These are phyloP conservation scores for Drosophila paracracens DNA, from an alignment of 2,888 invertebrate species.

Conservation along the genomic window DNA sequence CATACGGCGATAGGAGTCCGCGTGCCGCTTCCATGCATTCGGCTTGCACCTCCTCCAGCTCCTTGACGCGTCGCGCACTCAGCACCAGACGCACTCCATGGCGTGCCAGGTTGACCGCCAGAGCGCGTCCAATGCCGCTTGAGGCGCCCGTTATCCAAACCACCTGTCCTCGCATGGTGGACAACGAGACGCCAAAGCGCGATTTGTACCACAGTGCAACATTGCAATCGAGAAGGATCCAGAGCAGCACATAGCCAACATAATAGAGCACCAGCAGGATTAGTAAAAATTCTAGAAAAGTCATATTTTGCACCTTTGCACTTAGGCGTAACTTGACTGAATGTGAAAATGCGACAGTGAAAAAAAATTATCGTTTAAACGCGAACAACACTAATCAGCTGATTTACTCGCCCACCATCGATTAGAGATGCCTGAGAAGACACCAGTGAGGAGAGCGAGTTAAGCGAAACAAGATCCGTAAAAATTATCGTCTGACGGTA, in stretches of 20 bases:
- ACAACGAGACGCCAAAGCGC: slow-evolving; percentile 87
- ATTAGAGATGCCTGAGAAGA: neutral
- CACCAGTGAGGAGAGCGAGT: neutral
- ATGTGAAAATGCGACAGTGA: neutral
- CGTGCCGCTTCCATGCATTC: slow-evolving; percentile 86
- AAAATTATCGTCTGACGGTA: neutral
- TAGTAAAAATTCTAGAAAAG: slow-evolving; percentile 81
- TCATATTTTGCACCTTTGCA: slow-evolving; percentile 68
- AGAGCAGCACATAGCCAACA: slow-evolving; percentile 85
- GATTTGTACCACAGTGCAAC: slow-evolving; percentile 87
- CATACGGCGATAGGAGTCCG: slow-evolving; percentile 86
- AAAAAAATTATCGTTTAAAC: slow-evolving; percentile 2
- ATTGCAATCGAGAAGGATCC: slow-evolving; percentile 88
- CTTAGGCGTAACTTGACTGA: slow-evolving; percentile 14
- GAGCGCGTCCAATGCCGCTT: slow-evolving; percentile 92
- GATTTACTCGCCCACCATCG: slow-evolving; percentile 10
- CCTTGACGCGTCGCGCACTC: slow-evolving; percentile 88
- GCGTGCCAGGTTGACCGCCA: slow-evolving; percentile 89
- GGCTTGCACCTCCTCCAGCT: slow-evolving; percentile 88
- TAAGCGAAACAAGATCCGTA: neutral
- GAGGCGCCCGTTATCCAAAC: slow-evolving; percentile 95
- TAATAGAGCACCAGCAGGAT: slow-evolving; percentile 85
- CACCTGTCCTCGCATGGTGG: slow-evolving; percentile 88
- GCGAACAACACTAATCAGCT: slow-evolving; percentile 45
- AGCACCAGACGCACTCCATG: slow-evolving; percentile 89